phyloP scores from a whole-genome alignment of 2,797 vertebrate genomes.

The Vultur gryphus region DNA sequence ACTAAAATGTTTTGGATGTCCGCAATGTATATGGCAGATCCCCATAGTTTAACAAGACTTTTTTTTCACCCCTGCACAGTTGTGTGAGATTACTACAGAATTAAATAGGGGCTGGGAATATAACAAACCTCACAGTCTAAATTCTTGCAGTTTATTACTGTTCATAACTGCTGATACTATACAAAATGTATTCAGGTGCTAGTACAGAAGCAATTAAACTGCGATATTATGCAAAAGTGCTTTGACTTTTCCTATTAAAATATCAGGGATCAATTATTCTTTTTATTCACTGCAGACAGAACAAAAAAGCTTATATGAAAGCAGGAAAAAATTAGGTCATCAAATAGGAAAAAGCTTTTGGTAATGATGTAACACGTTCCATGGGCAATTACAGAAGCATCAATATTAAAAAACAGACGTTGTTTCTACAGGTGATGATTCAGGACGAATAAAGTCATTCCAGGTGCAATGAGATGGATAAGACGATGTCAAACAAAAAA shows the following conservation, averaged over 20 bases:
- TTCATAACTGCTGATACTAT: background rate
- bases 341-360: background rate
- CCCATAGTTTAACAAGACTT: background rate
- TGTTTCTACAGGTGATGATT: background rate
- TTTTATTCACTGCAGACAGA: background rate
- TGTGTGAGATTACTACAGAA: background rate
- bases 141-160: background rate
- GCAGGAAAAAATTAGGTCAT: background rate
- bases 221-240: background rate
- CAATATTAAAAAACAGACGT: background rate
- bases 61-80: background rate
- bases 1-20: background rate
- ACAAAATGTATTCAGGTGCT: background rate
- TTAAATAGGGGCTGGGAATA: background rate
- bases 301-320: background rate
- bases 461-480: background rate
- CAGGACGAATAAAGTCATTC: background rate
- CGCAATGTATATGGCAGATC: background rate
- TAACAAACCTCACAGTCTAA: background rate
- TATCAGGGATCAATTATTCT: constrained; percentile 45
- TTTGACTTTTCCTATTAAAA: constrained; percentile 45
- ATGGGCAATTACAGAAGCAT: background rate
- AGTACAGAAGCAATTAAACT: background rate
- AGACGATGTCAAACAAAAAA: background rate
- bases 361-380: background rate